Percentiles rank a stretch among this genome's conserved stretches.
phyloP scores from a whole-genome alignment of 2,797 vertebrate species.

The Premnoplex brunnescens region DNA sequence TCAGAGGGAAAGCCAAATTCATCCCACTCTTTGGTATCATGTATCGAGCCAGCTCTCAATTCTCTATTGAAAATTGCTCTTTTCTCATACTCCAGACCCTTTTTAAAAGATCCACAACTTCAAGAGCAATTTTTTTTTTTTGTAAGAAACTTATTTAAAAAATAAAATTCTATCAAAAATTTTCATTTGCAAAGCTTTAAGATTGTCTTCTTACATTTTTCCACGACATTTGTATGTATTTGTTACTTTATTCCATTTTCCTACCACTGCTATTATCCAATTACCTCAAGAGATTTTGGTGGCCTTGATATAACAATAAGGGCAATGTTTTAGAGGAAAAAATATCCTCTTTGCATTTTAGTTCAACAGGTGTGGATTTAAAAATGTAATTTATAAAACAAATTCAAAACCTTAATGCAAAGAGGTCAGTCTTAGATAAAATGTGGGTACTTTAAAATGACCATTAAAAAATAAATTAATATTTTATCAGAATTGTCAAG shows the following conservation, averaged over 20 bases:
- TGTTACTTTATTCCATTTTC: background rate
- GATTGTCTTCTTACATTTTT: background rate
- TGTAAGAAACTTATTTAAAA: background rate
- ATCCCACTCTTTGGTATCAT: background rate
- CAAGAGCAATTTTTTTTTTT: background rate
- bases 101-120: background rate
- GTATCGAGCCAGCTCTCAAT: background rate
- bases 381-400: background rate
- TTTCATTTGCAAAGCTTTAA: background rate
- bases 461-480: background rate
- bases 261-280: background rate
- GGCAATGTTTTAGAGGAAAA: background rate
- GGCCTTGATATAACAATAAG: background rate
- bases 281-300: background rate
- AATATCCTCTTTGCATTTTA: background rate
- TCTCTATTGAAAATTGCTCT: background rate
- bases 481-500: background rate
- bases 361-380: background rate
- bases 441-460: background rate
- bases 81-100: background rate
- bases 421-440: background rate
- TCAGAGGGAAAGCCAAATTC: background rate
- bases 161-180: background rate
- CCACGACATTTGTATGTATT: background rate
- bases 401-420: background rate